A percentile compares a stretch with the other conserved stretches of the same genome.
phyloP scores from a whole-genome alignment of 2,797 vertebrate species.

The Acestrorhynchus altus region DNA sequence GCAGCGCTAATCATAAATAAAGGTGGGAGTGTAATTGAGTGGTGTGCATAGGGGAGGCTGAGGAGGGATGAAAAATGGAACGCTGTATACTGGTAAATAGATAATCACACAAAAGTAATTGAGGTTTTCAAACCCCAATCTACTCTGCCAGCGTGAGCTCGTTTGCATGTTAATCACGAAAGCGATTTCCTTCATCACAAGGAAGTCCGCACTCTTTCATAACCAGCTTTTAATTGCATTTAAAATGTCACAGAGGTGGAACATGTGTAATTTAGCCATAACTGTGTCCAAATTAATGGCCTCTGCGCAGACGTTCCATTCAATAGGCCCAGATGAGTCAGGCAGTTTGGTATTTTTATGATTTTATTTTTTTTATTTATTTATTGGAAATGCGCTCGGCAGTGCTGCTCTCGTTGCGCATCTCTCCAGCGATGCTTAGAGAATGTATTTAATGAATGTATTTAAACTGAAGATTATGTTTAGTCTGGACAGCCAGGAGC shows the following conservation, averaged over 20 bases:
- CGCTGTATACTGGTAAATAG: constrained; percentile 99
- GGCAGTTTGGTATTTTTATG: constrained; percentile 76
- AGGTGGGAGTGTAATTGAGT: constrained; percentile 77
- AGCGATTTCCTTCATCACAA: constrained; percentile 97
- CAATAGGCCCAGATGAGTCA: constrained; percentile 75
- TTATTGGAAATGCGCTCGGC: constrained; percentile 49
- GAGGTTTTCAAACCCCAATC: constrained; percentile 99
- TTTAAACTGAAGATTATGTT: constrained; percentile 13
- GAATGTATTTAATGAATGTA: background rate
- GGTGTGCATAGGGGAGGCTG: constrained; percentile 70
- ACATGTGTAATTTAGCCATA: constrained; percentile 98
- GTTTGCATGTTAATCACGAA: constrained; percentile 99
- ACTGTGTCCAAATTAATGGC: constrained; percentile 99
- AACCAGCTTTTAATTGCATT: constrained; percentile 99
- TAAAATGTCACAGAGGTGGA: constrained; percentile 99
- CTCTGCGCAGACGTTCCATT: constrained; percentile 77
- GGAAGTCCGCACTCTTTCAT: constrained; percentile 94
- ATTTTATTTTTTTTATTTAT: constrained; percentile 67
- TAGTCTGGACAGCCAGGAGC: constrained; percentile 8
- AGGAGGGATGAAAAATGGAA: constrained; percentile 98
- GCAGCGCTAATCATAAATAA: constrained; percentile 79
- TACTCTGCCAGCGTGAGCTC: constrained; percentile 99
- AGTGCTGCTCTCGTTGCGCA: constrained; percentile 11
- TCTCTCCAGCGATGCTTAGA: constrained; percentile 11
- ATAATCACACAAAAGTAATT: constrained; percentile 99